Base-by-base conservation (phyloP, 2,113 vertebrate genomes). In the Epinephelus lanceolatus region DNA sequence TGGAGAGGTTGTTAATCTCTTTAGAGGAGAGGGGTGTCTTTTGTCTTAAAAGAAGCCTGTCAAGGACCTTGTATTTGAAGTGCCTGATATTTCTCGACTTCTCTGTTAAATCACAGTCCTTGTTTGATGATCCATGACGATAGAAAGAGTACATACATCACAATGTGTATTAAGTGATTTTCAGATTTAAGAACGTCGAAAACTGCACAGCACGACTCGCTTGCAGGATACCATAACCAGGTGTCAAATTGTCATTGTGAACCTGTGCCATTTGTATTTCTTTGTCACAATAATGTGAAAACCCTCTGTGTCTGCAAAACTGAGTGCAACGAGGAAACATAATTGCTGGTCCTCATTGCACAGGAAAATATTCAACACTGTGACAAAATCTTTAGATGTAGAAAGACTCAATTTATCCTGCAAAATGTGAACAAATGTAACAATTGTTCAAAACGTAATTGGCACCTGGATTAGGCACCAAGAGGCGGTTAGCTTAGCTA, bases 1-100 rank as follows among this genome's bases (percentile, higher is more conserved):
- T 51, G 49, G 27, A 83, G 69, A 40, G 49, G 82, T 45, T 78
- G 59, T 67, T 84, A 65, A 78, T 83, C 65, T 83, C 57, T 73
- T 33, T 65, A 25, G 47, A 59, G 45, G 47, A 42, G 40, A 40
- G 51, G 1, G 60, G 4, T 33, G 71, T 67, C 61, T 37, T 55
- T 45, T 61, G 59, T 69, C 4, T 81, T 14, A 33, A 47, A 47
- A 78, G 52, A 76, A 37, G 68, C 53, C 33, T 8, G 56, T 55
- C 23, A 53, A 81, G n/a, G 62, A 74, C 80, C 73, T 61, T 3
- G 1, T 52, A 25, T 74, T 86, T 63, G 56, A 77, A 79, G 27
- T 8, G 42, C 6, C 23, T 67, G 53, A 67, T 70, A 9, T 53
- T 56, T 78, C 25, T 19, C 1, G 15, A 37, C 30, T 33, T 25